These are phyloP conservation scores for Dryoscopus gambensis DNA, from an alignment of 2,113 vertebrate genomes.

Conservation along the genomic window DNA sequence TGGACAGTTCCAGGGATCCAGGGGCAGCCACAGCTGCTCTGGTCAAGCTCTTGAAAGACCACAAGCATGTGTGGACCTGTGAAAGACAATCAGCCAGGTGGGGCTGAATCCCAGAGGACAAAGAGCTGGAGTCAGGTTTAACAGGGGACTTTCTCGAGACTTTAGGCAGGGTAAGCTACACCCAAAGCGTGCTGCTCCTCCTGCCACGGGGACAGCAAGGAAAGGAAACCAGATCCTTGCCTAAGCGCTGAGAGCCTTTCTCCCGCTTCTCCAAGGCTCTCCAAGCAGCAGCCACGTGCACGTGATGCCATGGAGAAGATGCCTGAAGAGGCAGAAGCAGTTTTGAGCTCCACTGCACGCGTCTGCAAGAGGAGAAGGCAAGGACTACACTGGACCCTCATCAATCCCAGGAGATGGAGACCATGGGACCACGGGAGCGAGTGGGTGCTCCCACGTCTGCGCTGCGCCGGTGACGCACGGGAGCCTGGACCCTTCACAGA, in stretches of 20 bases:
- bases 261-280: background rate
- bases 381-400: background rate
- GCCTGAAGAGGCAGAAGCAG: background rate
- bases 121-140: background rate
- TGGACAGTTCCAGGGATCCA: background rate
- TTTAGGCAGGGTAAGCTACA: background rate
- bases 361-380: background rate
- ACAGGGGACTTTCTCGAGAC: background rate
- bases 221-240: background rate
- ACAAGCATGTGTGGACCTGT: rapidly evolving
- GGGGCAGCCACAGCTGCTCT: background rate
- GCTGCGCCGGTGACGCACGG: rapidly evolving
- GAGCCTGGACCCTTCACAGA: background rate
- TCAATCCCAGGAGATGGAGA: constrained; percentile 2
- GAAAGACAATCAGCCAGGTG: background rate
- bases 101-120: background rate
- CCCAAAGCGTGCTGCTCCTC: background rate
- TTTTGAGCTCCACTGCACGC: background rate
- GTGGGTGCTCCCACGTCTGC: background rate
- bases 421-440: background rate
- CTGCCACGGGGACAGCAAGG: background rate
- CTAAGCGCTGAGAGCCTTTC: background rate
- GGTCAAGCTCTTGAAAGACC: background rate
- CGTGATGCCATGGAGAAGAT: background rate
- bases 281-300: background rate